A percentile compares a stretch with the other conserved stretches of the same genome.
phyloP scores from a whole-genome alignment of 2,113 vertebrate species.

The Urocynchramus pylzowi region DNA sequence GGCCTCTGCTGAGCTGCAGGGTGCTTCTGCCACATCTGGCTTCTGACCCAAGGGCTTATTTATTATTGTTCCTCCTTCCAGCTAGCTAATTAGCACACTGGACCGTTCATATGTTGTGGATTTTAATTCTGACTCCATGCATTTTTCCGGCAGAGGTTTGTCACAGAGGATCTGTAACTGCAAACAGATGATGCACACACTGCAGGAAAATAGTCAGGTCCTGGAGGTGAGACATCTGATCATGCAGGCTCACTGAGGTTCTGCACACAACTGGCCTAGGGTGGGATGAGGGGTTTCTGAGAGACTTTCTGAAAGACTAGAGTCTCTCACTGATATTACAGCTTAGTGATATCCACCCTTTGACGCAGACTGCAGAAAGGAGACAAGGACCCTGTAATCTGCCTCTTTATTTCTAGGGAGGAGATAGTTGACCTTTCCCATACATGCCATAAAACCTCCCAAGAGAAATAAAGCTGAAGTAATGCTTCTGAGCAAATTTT shows the following conservation, averaged over 20 bases:
- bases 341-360: not conserved
- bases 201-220: not conserved
- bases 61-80: not conserved
- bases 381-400: not conserved
- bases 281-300: not conserved
- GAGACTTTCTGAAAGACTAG: not conserved
- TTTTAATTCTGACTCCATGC: not conserved
- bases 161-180: not conserved
- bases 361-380: not conserved
- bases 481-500: not conserved
- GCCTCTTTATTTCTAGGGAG: not conserved
- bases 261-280: not conserved
- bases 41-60: not conserved
- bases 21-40: not conserved
- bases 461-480: not conserved
- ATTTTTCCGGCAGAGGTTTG: not conserved
- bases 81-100: not conserved
- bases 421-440: not conserved
- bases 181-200: not conserved
- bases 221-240: not conserved
- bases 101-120: rapidly evolving
- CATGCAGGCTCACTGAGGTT: not conserved
- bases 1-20: not conserved
- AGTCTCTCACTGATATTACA: not conserved
- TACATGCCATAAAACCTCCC: not conserved